These are phyloP conservation scores for Congeria kusceri DNA, from an alignment of 2,888 invertebrate species.

Conservation along the genomic window DNA sequence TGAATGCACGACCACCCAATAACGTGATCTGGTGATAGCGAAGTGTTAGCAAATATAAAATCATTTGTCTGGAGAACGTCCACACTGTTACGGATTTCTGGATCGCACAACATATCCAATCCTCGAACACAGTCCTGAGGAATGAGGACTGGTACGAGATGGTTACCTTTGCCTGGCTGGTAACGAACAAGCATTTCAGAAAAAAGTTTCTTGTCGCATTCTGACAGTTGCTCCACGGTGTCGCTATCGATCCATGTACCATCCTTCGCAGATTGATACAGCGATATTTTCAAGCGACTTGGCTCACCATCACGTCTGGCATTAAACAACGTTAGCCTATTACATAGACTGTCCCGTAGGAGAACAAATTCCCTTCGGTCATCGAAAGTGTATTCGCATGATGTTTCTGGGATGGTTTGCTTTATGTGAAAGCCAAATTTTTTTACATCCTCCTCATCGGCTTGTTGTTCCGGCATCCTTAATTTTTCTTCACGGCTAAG, in stretches of 20 bases:
- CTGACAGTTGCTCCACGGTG: neutral
- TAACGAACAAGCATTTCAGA: neutral
- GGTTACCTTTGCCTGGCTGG: constrained; percentile 25
- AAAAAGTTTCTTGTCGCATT: constrained; percentile 12
- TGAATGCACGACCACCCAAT: constrained; percentile 27
- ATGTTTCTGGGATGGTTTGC: constrained; percentile 3
- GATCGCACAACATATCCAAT: constrained; percentile 19
- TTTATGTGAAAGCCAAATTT: constrained; percentile 17
- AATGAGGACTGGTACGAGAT: constrained; percentile 32
- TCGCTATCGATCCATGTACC: constrained; percentile 42
- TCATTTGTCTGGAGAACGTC: constrained; percentile 18
- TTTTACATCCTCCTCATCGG: constrained; percentile 24
- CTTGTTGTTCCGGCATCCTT: constrained; percentile 35
- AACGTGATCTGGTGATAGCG: constrained; percentile 20
- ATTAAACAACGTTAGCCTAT: constrained; percentile 54
- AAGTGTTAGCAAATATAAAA: constrained; percentile 27
- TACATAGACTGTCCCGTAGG: constrained; percentile 42
- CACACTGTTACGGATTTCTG: constrained; percentile 13
- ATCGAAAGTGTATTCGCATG: constrained; percentile 25
- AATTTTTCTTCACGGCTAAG: constrained; percentile 18
- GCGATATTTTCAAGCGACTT: constrained; percentile 36
- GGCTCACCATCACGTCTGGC: constrained; percentile 57
- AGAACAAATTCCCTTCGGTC: constrained; percentile 19
- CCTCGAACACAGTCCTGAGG: constrained; percentile 37
- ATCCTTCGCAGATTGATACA: constrained; percentile 19